Evolutionary conservation across 2,888 invertebrate genomes (phyloP), one percentile per base, ranked within the genome.

Genomic region (Pheosia gnoma): DNA sequence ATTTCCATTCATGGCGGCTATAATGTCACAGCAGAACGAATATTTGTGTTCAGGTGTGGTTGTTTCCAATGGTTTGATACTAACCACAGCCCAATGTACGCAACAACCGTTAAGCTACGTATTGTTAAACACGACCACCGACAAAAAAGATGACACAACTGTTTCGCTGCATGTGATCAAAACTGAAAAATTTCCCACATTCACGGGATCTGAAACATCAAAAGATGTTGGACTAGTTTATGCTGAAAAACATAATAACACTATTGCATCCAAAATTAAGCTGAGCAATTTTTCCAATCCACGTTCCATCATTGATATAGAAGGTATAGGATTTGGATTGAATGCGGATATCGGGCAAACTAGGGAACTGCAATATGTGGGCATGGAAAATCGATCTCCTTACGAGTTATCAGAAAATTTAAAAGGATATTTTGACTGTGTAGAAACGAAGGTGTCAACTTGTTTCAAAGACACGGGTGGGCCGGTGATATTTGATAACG

Each of bases 391-490:
- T 62, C 78, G 89, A 47, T 67, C 72, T 36, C 70, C 66, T 11
- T 71, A 65, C 4, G 76, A 71, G 62, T 43, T 52, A 39, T 58
- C 60, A 59, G 79, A 84, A 36, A 47, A 67, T 59, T 60, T 86
- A 25, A 77, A 63, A 66, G 85, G 80, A 10, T 90, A 80, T 70
- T 82, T 92, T 70, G 93, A 92, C 66, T 93, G 93, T 63, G 78
- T 92, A 38, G 90, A 92, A 59, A 89, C 91, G 0, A 92, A 90
- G 75, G 78, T 88, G n/a, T 62, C 70, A 2, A 88, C 88, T 1
- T 93, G 93, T 76, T 93, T 89, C 67, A 90, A 79, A 79, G 93
- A 93, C 61, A 77, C 79, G 10, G 93, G 93, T 55, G 91, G 92
- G 2, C 91, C 93, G 9, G 84, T 80, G 8, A 76, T 93, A 65